A percentile compares a stretch with the other conserved stretches of the same genome.
These are phyloP conservation scores for Amitus sp. DNA, from an alignment of 2,888 invertebrate species.

Conservation along the genomic window DNA sequence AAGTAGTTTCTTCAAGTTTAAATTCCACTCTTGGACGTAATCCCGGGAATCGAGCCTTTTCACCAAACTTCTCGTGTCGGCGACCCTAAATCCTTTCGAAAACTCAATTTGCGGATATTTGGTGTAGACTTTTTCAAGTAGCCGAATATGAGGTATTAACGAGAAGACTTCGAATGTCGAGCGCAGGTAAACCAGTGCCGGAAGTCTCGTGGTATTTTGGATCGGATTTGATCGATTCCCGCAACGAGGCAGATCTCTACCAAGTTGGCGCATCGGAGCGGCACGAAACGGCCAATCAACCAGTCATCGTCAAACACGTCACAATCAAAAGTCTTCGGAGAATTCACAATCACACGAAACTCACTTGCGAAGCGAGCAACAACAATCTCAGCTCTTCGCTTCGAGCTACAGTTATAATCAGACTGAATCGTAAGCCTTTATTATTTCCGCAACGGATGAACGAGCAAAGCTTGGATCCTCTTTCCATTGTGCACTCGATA, in stretches of 20 bases:
- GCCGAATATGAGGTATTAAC: not conserved
- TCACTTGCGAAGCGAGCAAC: constrained; percentile 89
- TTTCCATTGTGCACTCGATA: constrained; percentile 3
- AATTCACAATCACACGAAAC: constrained; percentile 84
- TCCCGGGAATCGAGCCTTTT: not conserved
- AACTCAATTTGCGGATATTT: not conserved
- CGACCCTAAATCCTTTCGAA: not conserved
- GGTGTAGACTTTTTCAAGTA: not conserved
- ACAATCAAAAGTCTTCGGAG: constrained; percentile 83
- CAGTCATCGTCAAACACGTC: constrained; percentile 80
- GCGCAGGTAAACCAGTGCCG: constrained; percentile 65
- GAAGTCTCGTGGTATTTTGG: constrained; percentile 87
- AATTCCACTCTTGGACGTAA: not conserved
- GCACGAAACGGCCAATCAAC: constrained; percentile 49
- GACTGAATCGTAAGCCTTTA: constrained; percentile 84
- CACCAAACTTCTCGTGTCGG: not conserved
- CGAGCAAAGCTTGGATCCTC: no score
- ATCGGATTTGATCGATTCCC: constrained; percentile 84
- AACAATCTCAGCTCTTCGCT: constrained; percentile 84
- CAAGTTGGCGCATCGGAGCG: constrained; percentile 68
- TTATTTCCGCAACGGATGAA: no score
- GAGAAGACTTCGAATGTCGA: not conserved
- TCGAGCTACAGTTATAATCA: constrained; percentile 82
- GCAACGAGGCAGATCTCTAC: constrained; percentile 64
- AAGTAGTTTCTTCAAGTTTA: constrained; percentile 4